Conservation (phyloP, 2,797 vertebrate species). For the Sebastes variabilis region DNA sequence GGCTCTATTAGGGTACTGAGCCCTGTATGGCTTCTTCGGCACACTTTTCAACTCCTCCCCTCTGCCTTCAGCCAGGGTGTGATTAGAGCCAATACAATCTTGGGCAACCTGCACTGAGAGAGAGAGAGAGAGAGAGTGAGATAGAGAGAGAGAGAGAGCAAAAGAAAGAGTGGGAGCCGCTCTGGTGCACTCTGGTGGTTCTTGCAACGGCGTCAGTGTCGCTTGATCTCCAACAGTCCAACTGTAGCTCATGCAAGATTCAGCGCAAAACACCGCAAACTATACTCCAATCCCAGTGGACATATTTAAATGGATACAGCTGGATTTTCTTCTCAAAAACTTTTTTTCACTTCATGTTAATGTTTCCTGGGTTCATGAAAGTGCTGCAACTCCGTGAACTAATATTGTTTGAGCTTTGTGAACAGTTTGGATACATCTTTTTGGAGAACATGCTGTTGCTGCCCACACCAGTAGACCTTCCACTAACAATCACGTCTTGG, state of each 20-base stretch:
- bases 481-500: slow-evolving; percentile 14
- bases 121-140: slow-evolving; percentile 14
- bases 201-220: slow-evolving; percentile 71
- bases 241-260: slow-evolving; percentile 58
- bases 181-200: slow-evolving; percentile 78
- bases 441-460: slow-evolving; percentile 44
- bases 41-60: slow-evolving; percentile 77
- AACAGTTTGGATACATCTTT: slow-evolving; percentile 51
- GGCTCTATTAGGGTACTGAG: slow-evolving; percentile 39
- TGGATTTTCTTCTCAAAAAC: slow-evolving; percentile 37
- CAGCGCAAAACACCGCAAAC: slow-evolving; percentile 22
- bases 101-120: slow-evolving; percentile 58
- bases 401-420: slow-evolving; percentile 29
- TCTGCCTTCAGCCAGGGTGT: slow-evolving; percentile 65
- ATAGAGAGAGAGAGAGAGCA: slow-evolving; percentile 44
- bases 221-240: slow-evolving; percentile 69
- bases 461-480: slow-evolving; percentile 27
- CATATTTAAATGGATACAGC: slow-evolving; percentile 52
- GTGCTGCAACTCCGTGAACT: slow-evolving; percentile 20
- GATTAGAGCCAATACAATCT: slow-evolving; percentile 78
- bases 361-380: slow-evolving; percentile 43
- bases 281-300: slow-evolving; percentile 45
- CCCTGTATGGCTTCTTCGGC: slow-evolving; percentile 51
- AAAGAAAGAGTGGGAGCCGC: slow-evolving; percentile 66
- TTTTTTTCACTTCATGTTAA: slow-evolving; percentile 33